Base-by-base conservation (phyloP, 2,888 invertebrate species). In the Anoncus sp. region DNA sequence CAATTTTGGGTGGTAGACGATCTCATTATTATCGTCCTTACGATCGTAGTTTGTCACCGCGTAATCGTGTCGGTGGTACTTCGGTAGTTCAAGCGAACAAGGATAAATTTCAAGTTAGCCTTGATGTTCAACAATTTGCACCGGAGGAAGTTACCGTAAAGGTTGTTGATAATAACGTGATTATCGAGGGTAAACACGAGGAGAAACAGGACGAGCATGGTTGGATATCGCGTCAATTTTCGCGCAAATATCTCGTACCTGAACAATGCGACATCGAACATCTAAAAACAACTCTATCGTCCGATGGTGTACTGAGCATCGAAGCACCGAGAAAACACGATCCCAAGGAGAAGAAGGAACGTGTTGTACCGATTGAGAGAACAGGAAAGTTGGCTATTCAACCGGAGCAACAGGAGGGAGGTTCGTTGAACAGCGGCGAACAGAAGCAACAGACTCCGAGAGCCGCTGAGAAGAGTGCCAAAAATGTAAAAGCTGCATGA, bases 261-360 rank as follows among this genome's bases (percentile, higher is more conserved):
- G 91, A 93, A 85, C 91, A 92, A 59, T 91, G 91, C 67, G 95
- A 97, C 71, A 93, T 95, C 14, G 93, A 94, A 16, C 93, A 94
- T 79, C 93, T 97, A 1, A 92, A 94, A 65, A 97, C 97, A 71
- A 94, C 94, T 0, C 92, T 97, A 31, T 97, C 97, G 1, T 96
- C 96, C 0, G 97, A 97, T 88, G 97, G 97, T 9, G 94, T 97
- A 40, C 91, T 97, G 71, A 96, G 96, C 2, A 94, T 97, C 55
- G 94, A 94, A 1, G 96, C 96, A 0, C 96, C 96, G 0, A 94
- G 95, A 86, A 93, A 93, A 77, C 90, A 87, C 1, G 87, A 89
- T 18, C 74, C 85, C 1, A 79, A 82, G n/a, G 80, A 82, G n/a
- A 87, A 83, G 53, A 79, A 81, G 5, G 89, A 88, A 59, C 84